phyloP scores from a whole-genome alignment of 2,113 vertebrate genomes.

The Suricata suricatta region DNA sequence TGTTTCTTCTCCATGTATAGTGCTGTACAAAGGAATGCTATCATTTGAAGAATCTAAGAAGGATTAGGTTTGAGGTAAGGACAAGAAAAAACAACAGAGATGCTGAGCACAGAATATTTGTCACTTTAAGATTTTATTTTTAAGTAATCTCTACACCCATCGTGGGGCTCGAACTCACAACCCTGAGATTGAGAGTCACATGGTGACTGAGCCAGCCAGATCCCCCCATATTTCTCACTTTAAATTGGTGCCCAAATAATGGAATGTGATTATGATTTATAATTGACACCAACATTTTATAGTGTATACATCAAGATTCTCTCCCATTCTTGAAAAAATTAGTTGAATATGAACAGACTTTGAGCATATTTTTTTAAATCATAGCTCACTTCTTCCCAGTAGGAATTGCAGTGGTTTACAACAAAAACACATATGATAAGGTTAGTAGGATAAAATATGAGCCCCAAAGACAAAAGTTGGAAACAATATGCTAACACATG shows the following conservation, averaged over 20 bases:
- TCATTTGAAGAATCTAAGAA: not conserved
- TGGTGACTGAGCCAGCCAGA: too few relatives aligned
- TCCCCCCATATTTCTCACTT: not conserved
- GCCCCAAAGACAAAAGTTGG: not conserved
- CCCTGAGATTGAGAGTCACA: too few relatives aligned
- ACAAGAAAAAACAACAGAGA: not conserved
- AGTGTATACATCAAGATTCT: not conserved
- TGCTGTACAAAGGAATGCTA: not conserved
- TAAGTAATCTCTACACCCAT: too few relatives aligned
- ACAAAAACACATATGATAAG: not conserved
- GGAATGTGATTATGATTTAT: not conserved
- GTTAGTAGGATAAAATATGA: not conserved
- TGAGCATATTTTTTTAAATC: conserved; percentile 16
- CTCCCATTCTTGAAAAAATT: not conserved
- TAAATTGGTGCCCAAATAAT: not conserved
- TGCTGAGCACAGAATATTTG: not conserved
- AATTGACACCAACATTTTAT: not conserved
- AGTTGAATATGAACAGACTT: not conserved
- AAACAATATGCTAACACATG: not conserved
- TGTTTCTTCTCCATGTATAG: not conserved
- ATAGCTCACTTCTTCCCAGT: not conserved
- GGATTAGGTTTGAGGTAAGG: not conserved
- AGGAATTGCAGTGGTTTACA: conserved; percentile 4
- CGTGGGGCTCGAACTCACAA: too few relatives aligned
- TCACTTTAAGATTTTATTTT: not conserved